A percentile compares a stretch with the other conserved stretches of the same genome.
Evolutionary conservation across 1,140 invertebrate genomes (phyloP).

Genomic region (Cyphomyrmex costatus): DNA sequence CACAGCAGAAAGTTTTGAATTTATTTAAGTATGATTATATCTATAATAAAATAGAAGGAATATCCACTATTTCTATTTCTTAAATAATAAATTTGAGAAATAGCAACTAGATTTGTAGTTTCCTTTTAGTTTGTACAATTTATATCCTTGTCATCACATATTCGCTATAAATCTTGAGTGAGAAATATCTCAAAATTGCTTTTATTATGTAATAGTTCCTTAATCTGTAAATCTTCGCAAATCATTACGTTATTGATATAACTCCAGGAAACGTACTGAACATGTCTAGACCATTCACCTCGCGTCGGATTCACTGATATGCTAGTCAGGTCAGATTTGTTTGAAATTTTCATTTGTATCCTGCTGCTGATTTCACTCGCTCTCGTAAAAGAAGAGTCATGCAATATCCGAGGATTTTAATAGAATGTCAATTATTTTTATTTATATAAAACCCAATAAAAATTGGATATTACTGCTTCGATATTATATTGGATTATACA

Average conservation of each 20-base stretch:
- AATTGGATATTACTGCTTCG: background rate
- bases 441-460: background rate
- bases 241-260: slow-evolving; percentile 20
- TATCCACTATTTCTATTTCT: background rate
- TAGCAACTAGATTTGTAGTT: slow-evolving; percentile 28
- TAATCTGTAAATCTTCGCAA: slow-evolving; percentile 9
- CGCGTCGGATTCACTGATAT: background rate
- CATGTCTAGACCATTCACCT: slow-evolving; percentile 17
- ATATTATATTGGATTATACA: slow-evolving; percentile 25
- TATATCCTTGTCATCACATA: background rate
- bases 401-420: background rate
- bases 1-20: background rate
- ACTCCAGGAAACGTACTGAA: slow-evolving; percentile 17
- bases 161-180: background rate
- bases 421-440: slow-evolving; percentile 8
- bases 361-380: background rate
- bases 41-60: background rate
- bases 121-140: background rate
- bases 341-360: background rate
- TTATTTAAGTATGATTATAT: background rate
- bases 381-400: background rate
- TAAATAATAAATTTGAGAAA: background rate
- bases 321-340: background rate
- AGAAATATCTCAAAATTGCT: slow-evolving; percentile 43
- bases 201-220: slow-evolving; percentile 35